Evolutionary conservation across 2,113 vertebrate genomes (phyloP).

Genomic region (Mungos mungo): DNA sequence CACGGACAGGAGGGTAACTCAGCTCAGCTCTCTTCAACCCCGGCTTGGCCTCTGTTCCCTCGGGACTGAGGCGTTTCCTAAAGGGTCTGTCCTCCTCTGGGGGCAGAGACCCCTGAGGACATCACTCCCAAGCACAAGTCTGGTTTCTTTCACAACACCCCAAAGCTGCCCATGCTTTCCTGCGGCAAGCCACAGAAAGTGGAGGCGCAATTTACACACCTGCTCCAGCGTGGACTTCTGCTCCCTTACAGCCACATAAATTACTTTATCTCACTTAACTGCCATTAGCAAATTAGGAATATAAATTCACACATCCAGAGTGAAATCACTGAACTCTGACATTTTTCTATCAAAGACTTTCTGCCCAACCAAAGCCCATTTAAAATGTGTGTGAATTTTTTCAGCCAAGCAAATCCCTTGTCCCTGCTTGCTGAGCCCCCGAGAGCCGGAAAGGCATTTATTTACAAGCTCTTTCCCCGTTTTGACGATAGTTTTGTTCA

Average conservation of each 20-base stretch:
- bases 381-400: not conserved
- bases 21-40: not conserved
- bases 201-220: rapidly evolving
- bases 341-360: not conserved
- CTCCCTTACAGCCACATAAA: not conserved
- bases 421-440: not conserved
- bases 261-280: not conserved
- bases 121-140: not conserved
- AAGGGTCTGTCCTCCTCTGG: not conserved
- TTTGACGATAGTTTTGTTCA: not conserved
- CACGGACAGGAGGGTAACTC: not conserved
- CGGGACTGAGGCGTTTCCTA: not conserved
- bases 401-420: not conserved
- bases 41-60: not conserved
- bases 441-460: not conserved
- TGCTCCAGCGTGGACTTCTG: not conserved
- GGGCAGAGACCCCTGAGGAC: not conserved
- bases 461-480: not conserved
- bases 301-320: not conserved
- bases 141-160: not conserved
- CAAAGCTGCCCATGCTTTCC: not conserved
- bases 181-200: not conserved
- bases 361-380: not conserved
- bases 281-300: slow-evolving; percentile 34
- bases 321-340: not conserved